phyloP scores from a whole-genome alignment of 2,888 invertebrate species.

The Crossocerus cetratus region DNA sequence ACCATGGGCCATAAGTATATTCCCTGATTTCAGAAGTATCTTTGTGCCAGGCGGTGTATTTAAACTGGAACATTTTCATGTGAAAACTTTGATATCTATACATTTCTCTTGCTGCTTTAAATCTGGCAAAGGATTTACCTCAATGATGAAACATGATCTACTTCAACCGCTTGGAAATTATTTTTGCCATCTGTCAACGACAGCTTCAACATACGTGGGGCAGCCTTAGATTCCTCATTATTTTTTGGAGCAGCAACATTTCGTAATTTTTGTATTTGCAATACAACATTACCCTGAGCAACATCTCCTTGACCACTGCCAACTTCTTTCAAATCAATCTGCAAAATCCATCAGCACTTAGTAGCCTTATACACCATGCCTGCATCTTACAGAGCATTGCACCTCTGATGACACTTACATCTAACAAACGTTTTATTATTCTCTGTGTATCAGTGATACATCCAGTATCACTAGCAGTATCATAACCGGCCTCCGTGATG shows the following conservation, averaged over 20 bases:
- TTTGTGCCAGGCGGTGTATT: constrained; percentile 96
- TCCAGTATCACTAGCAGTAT: constrained; percentile 82
- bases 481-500: constrained; percentile 85
- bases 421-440: constrained; percentile 83
- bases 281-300: constrained; percentile 79
- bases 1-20: constrained; percentile 83
- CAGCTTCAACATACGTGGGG: constrained; percentile 90
- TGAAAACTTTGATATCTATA: background rate
- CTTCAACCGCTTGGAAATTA: constrained; percentile 87
- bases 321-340: constrained; percentile 89
- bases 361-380: background rate
- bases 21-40: constrained; percentile 79
- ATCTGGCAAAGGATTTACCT: constrained; percentile 68
- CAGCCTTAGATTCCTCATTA: constrained; percentile 89
- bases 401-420: constrained; percentile 80
- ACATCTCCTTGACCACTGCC: constrained; percentile 80
- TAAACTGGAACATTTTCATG: constrained; percentile 76
- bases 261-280: constrained; percentile 92
- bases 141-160: constrained; percentile 83
- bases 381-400: too few relatives aligned
- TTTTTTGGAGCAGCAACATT: constrained; percentile 94
- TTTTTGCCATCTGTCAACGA: constrained; percentile 91
- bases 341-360: constrained; percentile 30
- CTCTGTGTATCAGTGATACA: constrained; percentile 82
- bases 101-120: too few relatives aligned